Percentiles rank a stretch among this genome's conserved stretches.
phyloP scores from a whole-genome alignment of 1,140 invertebrate genomes.

The Caenorhabditis inopinata region DNA sequence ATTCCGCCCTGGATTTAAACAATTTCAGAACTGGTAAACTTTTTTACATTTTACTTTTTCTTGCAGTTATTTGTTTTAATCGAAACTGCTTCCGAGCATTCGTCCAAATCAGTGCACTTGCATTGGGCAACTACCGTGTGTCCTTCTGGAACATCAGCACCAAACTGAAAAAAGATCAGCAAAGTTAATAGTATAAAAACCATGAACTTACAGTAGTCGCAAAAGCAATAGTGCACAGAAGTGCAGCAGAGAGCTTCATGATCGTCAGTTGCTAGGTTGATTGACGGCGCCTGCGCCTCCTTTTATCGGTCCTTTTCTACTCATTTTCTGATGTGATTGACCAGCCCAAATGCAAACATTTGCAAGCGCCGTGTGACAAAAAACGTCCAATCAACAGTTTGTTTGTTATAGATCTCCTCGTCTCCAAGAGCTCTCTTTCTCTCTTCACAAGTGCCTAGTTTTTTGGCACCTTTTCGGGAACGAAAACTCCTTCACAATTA shows the following conservation, averaged over 20 bases:
- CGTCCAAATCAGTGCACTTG: slow-evolving; percentile 43
- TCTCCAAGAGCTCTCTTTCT: neutral
- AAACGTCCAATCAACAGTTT: slow-evolving; percentile 21
- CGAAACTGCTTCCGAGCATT: slow-evolving; percentile 38
- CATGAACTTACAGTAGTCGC: neutral
- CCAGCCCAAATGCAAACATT: slow-evolving; percentile 32
- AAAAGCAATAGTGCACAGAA: slow-evolving; percentile 6
- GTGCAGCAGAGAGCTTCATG: slow-evolving; percentile 10
- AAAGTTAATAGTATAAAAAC: neutral
- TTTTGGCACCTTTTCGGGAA: neutral
- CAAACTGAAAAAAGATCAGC: neutral
- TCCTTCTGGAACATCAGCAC: neutral
- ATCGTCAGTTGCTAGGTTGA: neutral
- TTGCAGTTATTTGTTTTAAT: slow-evolving; percentile 43
- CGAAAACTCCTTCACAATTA: neutral
- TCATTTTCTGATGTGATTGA: slow-evolving; percentile 28
- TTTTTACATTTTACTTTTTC: slow-evolving; percentile 6
- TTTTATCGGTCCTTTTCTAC: slow-evolving; percentile 3
- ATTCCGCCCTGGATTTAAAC: slow-evolving; percentile 28
- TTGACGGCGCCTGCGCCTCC: slow-evolving; percentile 14
- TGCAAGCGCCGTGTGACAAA: slow-evolving; percentile 24
- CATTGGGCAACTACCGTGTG: slow-evolving; percentile 22
- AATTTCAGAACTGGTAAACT: neutral
- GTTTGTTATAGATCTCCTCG: slow-evolving; percentile 17
- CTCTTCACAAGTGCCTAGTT: slow-evolving; percentile 22